A percentile compares a stretch with the other conserved stretches of the same genome.
phyloP scores from a whole-genome alignment of 2,797 vertebrate species.

The Rhincodon typus region DNA sequence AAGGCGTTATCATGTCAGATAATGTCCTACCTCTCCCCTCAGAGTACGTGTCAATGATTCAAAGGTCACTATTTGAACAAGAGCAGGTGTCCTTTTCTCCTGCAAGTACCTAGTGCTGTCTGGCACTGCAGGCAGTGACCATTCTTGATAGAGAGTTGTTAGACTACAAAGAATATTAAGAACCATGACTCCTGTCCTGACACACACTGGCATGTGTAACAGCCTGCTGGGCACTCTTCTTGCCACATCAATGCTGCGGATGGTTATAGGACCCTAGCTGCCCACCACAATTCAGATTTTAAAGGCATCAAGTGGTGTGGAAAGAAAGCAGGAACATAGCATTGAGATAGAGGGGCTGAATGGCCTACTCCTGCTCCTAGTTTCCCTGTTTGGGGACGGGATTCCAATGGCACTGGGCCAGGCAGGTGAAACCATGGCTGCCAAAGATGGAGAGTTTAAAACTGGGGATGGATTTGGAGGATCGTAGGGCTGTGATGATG shows the following conservation, averaged over 20 bases:
- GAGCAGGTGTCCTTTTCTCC: background rate
- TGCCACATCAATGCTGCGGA: background rate
- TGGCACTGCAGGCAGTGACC: too few species aligned
- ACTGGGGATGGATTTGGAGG: background rate
- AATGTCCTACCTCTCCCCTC: background rate
- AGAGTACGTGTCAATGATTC: background rate
- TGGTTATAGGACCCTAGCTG: background rate
- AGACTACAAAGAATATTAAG: background rate
- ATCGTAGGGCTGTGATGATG: background rate
- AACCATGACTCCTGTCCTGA: background rate
- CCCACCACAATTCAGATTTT: background rate
- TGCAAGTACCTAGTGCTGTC: background rate
- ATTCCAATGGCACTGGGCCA: background rate
- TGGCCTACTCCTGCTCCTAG: too few species aligned
- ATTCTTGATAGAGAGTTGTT: too few species aligned
- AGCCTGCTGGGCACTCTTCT: too few species aligned
- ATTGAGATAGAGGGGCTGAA: too few species aligned
- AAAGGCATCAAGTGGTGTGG: too few species aligned
- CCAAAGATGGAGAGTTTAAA: background rate
- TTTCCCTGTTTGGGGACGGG: background rate
- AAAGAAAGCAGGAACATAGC: too few species aligned
- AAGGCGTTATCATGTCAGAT: background rate
- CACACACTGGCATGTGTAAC: too few species aligned
- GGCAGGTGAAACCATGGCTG: background rate
- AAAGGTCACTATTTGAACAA: background rate